Base-by-base conservation (phyloP, 2,797 vertebrate species). In the Liparis tanakae region DNA sequence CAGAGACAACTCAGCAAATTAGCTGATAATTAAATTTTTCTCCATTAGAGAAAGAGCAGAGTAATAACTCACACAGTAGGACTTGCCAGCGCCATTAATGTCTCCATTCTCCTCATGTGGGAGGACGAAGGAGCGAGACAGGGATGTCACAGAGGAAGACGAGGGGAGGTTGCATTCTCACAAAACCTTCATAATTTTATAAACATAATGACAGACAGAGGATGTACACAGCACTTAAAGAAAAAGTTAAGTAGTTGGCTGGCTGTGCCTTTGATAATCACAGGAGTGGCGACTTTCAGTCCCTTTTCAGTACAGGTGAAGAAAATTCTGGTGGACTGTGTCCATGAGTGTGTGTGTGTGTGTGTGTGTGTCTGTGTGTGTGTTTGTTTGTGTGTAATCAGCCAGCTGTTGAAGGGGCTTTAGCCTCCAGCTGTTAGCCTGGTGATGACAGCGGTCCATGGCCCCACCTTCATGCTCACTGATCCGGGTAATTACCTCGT, bases 21-120 rank as follows among this genome's bases (percentile, higher is more conserved):
- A 96, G 90, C 92, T 87, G 95, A 95, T 95, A 95, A 96, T 97
- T 96, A 95, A 93, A 95, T 95, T 95, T 95, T 93, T 94, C 91
- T 94, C 92, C 91, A 95, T 96, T 94, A 92, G 91, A 85, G 93
- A 94, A 95, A 96, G 94, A 95, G 94, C 79, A 92, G 92, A 94
- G 93, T 89, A 94, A 91, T 93, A 95, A 94, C 89, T 90, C 90
- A 85, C 90, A 83, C 93, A 85, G 83, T 82, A 90, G 93, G 90
- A 91, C 92, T 30, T 89, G 93, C 89, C 89, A 91, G 92, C 93
- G 95, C 95, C 94, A 95, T 96, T 96, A 96, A 96, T 86, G 88
- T 96, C 96, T 96, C 94, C 92, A 96, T 96, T 93, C 93, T 92
- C 83, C 90, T 93, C 62, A 61, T 80, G 79, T 77, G 69, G 74